Evolutionary conservation across 2,113 vertebrate species (phyloP).

Genomic region (Paradisaea rubra): DNA sequence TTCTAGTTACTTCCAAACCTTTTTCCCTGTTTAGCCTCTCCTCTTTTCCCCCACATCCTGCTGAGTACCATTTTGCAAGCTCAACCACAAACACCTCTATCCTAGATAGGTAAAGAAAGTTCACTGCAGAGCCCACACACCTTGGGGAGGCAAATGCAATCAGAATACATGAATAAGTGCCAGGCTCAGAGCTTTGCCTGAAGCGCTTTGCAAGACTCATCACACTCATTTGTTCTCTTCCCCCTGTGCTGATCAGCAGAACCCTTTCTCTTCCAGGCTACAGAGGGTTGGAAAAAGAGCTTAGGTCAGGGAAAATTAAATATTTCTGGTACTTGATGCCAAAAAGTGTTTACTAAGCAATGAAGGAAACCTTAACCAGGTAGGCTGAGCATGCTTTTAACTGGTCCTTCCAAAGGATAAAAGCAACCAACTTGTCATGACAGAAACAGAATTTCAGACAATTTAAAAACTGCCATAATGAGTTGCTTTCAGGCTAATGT

Average conservation of each 20-base stretch:
- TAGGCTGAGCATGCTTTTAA: not conserved
- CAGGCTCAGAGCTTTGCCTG: constrained; percentile 5
- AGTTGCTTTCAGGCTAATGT: not conserved
- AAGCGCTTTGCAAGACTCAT: not conserved
- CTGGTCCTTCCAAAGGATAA: not conserved
- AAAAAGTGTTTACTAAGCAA: constrained; percentile 5
- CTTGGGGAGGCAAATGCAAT: not conserved
- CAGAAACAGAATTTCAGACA: not conserved
- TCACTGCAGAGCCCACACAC: not conserved
- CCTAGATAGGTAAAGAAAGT: not conserved
- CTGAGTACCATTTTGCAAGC: not conserved
- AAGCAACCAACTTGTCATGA: not conserved
- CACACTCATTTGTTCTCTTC: not conserved
- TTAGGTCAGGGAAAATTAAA: constrained; percentile 16
- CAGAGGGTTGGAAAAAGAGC: not conserved
- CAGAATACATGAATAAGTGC: not conserved
- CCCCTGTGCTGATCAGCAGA: not conserved
- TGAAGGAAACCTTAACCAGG: not conserved
- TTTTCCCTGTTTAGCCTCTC: not conserved
- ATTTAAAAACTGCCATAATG: not conserved
- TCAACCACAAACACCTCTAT: not conserved
- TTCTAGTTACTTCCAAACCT: not conserved
- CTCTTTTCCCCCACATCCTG: not conserved
- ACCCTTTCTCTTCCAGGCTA: not conserved
- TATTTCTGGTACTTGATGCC: not conserved